phyloP scores from a whole-genome alignment of 2,113 vertebrate species.

The Laticauda laticaudata region DNA sequence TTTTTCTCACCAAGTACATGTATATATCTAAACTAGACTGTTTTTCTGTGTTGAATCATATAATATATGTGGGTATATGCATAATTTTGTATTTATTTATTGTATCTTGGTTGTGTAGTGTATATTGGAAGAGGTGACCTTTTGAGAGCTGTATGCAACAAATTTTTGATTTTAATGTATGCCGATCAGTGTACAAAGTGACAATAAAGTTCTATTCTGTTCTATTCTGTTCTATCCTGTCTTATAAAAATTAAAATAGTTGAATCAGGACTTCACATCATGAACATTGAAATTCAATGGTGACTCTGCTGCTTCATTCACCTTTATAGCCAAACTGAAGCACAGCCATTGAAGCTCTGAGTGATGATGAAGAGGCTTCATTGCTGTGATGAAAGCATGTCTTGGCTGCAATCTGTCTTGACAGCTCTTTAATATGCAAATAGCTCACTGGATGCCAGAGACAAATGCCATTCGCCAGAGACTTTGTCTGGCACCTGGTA shows the following conservation, averaged over 20 bases:
- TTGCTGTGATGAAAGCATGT: conserved; percentile 60
- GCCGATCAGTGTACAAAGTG: too few relatives aligned
- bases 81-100: too few relatives aligned
- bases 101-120: too few relatives aligned
- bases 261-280: conserved; percentile 52
- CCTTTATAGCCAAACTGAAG: conserved; percentile 39
- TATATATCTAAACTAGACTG: too few relatives aligned
- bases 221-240: too few relatives aligned
- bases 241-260: conserved; percentile 50
- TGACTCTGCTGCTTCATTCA: conserved; percentile 54
- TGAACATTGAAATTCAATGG: conserved; percentile 37
- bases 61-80: too few relatives aligned
- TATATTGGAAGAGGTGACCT: too few relatives aligned
- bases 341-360: conserved; percentile 63
- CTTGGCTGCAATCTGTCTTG: conserved; percentile 73
- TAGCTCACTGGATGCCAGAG: conserved; percentile 68
- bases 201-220: too few relatives aligned
- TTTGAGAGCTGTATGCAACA: too few relatives aligned
- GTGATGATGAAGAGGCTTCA: conserved; percentile 72
- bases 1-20: too few relatives aligned
- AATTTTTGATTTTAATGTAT: too few relatives aligned
- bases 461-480: conserved; percentile 56
- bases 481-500: conserved; percentile 29
- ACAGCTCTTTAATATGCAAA: conserved; percentile 69
- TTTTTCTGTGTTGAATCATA: too few relatives aligned